Evolutionary conservation across 2,113 vertebrate species (phyloP).

Genomic region (Guaruba guarouba): DNA sequence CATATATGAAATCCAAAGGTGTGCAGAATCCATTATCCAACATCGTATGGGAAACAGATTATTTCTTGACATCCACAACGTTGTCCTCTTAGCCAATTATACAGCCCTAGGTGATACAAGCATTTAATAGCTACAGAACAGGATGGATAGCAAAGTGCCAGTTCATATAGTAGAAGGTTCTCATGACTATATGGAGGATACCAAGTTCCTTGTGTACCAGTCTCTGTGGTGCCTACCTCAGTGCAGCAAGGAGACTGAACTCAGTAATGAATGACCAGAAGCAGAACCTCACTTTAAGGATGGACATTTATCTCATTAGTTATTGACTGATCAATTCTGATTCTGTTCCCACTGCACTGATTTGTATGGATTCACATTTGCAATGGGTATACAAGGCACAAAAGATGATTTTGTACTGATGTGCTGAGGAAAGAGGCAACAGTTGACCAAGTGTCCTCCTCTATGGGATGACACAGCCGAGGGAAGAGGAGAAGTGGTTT

Average conservation of each 20-base stretch:
- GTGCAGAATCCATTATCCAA: background rate
- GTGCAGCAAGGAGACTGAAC: background rate
- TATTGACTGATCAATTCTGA: background rate
- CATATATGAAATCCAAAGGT: background rate
- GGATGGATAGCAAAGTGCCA: background rate
- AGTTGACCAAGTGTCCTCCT: background rate
- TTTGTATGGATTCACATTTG: background rate
- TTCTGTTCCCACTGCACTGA: background rate
- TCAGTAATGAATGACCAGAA: background rate
- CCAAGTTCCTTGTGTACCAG: background rate
- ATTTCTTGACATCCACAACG: background rate
- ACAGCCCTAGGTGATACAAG: background rate
- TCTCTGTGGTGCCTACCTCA: too few species aligned
- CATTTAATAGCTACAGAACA: background rate
- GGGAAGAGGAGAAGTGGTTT: background rate
- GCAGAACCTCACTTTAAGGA: background rate
- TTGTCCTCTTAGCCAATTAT: background rate
- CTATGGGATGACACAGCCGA: rapidly evolving
- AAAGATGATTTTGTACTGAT: background rate
- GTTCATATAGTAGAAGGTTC: background rate
- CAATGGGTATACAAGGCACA: background rate
- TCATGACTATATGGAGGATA: background rate
- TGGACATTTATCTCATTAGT: background rate
- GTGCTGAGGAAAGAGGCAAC: background rate
- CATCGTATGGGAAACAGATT: background rate